phyloP scores from a whole-genome alignment of 2,797 vertebrate species.

The Microtus agrestis region DNA sequence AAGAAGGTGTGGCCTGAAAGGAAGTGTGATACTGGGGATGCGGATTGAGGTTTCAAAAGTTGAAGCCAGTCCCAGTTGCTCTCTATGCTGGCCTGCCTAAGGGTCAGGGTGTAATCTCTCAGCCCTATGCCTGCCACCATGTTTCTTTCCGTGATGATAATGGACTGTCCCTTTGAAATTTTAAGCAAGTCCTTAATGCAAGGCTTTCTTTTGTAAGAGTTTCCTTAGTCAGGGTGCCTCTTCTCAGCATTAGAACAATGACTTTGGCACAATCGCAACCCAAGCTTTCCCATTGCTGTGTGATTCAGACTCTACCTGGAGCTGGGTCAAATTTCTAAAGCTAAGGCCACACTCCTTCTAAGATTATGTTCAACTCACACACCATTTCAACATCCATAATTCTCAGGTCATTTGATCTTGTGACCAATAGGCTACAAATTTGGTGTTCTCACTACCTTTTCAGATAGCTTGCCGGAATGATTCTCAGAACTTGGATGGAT shows the following conservation, averaged over 20 bases:
- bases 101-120: too few relatives aligned
- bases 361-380: neutral
- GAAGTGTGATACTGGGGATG: too few relatives aligned
- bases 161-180: neutral
- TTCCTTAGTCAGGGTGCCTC: neutral
- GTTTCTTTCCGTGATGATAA: neutral
- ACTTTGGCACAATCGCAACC: neutral
- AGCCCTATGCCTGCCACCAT: too few relatives aligned
- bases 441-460: neutral
- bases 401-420: neutral
- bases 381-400: neutral
- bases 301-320: neutral
- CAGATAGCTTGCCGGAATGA: neutral
- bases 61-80: too few relatives aligned
- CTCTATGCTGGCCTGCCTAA: too few relatives aligned
- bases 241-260: neutral
- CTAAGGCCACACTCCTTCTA: neutral
- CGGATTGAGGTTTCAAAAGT: too few relatives aligned
- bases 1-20: neutral
- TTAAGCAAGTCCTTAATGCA: neutral
- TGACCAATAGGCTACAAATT: neutral
- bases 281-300: neutral
- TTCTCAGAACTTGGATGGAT: neutral
- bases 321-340: constrained; percentile 21
- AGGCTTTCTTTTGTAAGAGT: neutral